Evolutionary conservation across 2,888 invertebrate genomes (phyloP).

Genomic region (Tetramorium bicarinatum): DNA sequence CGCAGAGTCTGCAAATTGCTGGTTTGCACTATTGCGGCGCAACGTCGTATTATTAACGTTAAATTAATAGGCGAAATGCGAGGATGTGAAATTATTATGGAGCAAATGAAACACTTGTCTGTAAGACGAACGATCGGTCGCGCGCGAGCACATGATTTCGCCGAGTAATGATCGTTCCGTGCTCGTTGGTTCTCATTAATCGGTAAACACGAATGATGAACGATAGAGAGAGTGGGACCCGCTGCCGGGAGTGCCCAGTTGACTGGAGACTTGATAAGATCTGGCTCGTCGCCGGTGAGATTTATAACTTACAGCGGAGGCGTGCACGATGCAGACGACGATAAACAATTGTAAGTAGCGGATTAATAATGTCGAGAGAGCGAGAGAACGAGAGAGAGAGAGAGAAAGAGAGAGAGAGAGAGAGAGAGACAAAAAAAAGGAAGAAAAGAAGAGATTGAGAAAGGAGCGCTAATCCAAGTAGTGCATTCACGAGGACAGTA

Average conservation of each 20-base stretch:
- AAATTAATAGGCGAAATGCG: conserved; percentile 6
- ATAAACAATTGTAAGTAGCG: conserved; percentile 35
- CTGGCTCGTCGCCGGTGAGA: conserved; percentile 36
- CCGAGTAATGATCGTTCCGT: conserved; percentile 30
- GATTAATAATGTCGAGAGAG: conserved; percentile 8
- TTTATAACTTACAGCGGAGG: conserved; percentile 29
- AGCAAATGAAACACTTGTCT: conserved; percentile 18
- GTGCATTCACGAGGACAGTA: neutral
- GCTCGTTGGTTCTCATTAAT: conserved; percentile 32
- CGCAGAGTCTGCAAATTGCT: neutral
- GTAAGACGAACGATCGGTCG: conserved; percentile 16
- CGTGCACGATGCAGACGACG: conserved; percentile 14
- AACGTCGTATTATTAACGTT: conserved; percentile 2
- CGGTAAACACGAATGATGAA: conserved; percentile 38
- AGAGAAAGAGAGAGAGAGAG: neutral
- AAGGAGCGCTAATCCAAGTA: conserved; percentile 12
- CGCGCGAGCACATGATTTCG: conserved; percentile 14
- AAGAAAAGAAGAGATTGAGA: neutral
- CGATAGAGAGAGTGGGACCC: conserved; percentile 21
- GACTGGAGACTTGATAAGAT: conserved; percentile 31
- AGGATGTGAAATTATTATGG: conserved; percentile 2
- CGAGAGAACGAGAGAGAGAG: neutral
- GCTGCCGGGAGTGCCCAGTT: conserved; percentile 41
- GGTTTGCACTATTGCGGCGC: neutral
- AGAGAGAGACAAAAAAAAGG: neutral